A percentile compares a stretch with the other conserved stretches of the same genome.
Evolutionary conservation across 2,888 invertebrate genomes (phyloP).

Genomic region (Cistogaster globosa): DNA sequence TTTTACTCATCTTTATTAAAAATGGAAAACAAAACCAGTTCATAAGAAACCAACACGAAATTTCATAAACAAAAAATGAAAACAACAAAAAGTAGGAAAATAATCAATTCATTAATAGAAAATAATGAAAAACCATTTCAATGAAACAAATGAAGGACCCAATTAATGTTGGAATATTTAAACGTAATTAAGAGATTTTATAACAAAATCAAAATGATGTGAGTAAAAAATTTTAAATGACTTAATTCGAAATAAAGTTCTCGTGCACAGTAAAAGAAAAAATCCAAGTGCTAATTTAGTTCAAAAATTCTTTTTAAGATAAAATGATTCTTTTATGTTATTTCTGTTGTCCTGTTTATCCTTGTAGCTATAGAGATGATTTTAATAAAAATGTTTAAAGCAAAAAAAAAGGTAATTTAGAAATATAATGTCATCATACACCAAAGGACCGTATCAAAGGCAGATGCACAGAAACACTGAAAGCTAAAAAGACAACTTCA

Average conservation of each 20-base stretch:
- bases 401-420: slow-evolving; percentile 6
- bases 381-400: slow-evolving; percentile 13
- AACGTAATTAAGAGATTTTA: slow-evolving; percentile 29
- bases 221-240: neutral
- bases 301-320: slow-evolving; percentile 34
- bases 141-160: slow-evolving; percentile 3
- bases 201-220: slow-evolving; percentile 4
- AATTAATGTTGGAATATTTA: slow-evolving; percentile 3
- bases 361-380: neutral
- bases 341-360: neutral
- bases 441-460: neutral
- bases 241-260: slow-evolving; percentile 17
- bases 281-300: slow-evolving; percentile 14
- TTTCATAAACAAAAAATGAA: slow-evolving; percentile 9
- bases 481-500: slow-evolving; percentile 1
- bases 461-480: too few relatives aligned
- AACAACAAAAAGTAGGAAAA: neutral
- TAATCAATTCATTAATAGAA: neutral
- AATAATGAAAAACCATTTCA: neutral
- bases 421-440: neutral
- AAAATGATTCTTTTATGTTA: neutral
- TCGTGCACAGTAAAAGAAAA: slow-evolving; percentile 4
- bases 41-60: neutral
- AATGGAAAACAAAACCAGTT: neutral
- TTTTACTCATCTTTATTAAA: neutral